These are phyloP conservation scores for Metridium senile DNA, from an alignment of 92 coral and sea anemone genomes.

Conservation along the genomic window DNA sequence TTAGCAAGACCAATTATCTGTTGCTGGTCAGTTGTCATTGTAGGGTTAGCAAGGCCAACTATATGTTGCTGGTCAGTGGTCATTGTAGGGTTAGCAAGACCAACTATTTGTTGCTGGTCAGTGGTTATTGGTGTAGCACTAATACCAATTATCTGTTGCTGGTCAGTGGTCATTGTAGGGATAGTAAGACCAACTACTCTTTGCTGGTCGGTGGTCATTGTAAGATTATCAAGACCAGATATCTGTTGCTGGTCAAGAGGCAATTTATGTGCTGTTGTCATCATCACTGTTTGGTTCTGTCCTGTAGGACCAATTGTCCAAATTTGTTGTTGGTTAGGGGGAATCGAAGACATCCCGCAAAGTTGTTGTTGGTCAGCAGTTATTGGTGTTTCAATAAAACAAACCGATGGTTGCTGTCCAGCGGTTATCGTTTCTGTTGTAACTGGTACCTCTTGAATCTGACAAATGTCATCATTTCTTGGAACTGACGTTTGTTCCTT, in stretches of 20 bases:
- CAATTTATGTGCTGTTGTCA: neutral
- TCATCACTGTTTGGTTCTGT: neutral
- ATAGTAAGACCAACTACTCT: no score
- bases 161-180: conserved; percentile 28
- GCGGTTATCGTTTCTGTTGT: no score
- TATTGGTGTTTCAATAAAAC: neutral
- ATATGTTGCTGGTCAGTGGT: conserved; percentile 3
- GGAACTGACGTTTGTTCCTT: no score
- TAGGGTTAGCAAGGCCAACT: neutral
- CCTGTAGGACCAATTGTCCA: neutral
- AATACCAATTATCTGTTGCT: no score
- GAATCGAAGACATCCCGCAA: neutral
- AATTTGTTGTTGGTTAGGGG: conserved; percentile 12
- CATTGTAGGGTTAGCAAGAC: neutral
- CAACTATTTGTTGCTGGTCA: neutral
- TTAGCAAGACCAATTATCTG: neutral
- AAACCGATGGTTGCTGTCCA: neutral
- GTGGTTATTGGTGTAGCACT: no score
- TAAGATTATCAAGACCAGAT: neutral
- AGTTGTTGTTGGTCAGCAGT: conserved; percentile 17
- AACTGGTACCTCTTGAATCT: no score
- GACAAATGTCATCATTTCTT: no score
- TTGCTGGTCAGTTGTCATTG: conserved; percentile 9
- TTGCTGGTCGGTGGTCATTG: conserved; percentile 9
- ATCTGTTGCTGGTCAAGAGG: conserved; percentile 15